These are phyloP conservation scores for Trachelipus rathkii DNA, from an alignment of 1,140 invertebrate genomes.

Conservation along the genomic window DNA sequence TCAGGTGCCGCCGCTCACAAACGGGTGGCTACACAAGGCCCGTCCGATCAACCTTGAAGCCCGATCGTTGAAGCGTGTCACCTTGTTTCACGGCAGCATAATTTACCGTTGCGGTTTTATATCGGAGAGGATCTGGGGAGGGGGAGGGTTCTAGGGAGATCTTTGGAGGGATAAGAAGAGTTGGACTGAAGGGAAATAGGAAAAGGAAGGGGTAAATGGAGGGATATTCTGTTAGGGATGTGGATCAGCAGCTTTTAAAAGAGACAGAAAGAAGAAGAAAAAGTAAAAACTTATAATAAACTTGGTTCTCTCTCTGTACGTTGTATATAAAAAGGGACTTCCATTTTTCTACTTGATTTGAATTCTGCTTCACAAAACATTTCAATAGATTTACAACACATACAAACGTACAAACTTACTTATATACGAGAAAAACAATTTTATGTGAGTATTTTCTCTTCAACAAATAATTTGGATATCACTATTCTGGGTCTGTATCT, in stretches of 20 bases:
- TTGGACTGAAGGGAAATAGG: neutral
- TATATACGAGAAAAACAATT: too few relatives aligned
- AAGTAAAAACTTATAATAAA: neutral
- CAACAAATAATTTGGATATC: too few relatives aligned
- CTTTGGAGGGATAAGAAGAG: neutral
- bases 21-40: slow-evolving; percentile 1
- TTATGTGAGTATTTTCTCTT: too few relatives aligned
- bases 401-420: too few relatives aligned
- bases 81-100: neutral
- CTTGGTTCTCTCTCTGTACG: too few relatives aligned
- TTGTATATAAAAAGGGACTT: too few relatives aligned
- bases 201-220: neutral
- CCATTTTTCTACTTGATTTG: too few relatives aligned
- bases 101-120: slow-evolving; percentile 1
- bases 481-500: too few relatives aligned
- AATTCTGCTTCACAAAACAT: too few relatives aligned
- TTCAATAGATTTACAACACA: too few relatives aligned
- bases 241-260: too few relatives aligned
- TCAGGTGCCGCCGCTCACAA: slow-evolving; percentile 4
- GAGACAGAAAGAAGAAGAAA: neutral
- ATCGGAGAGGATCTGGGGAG: neutral
- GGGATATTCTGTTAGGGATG: neutral
- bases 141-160: neutral
- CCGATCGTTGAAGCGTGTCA: neutral
- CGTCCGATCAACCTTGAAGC: neutral